phyloP scores from a whole-genome alignment of 1,140 invertebrate species.

The Pseudoatta argentina region DNA sequence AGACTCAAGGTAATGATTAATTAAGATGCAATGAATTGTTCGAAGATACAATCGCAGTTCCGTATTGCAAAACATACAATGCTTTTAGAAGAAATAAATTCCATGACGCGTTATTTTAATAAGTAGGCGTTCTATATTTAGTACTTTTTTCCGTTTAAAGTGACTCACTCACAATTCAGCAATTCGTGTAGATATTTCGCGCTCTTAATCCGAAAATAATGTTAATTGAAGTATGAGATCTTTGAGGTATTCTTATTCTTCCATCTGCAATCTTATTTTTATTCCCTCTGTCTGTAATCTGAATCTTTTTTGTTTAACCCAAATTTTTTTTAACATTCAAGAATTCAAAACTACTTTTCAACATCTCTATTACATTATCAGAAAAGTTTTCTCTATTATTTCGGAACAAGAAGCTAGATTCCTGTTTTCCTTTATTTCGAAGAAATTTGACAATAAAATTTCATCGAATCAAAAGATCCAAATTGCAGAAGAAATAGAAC shows the following conservation, averaged over 20 bases:
- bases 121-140: not conserved
- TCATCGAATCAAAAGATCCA: too few relatives aligned
- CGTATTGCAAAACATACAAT: not conserved
- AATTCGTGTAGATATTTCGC: not conserved
- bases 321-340: too few relatives aligned
- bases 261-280: too few relatives aligned
- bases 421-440: too few relatives aligned
- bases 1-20: not conserved
- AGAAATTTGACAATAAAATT: too few relatives aligned
- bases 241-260: not conserved
- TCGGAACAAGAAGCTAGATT: too few relatives aligned
- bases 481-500: not conserved
- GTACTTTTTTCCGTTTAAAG: not conserved
- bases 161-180: not conserved
- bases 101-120: not conserved
- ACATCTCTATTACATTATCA: too few relatives aligned
- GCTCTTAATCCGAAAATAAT: not conserved
- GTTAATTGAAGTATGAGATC: not conserved
- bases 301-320: too few relatives aligned
- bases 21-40: not conserved
- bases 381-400: too few relatives aligned
- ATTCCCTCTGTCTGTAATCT: too few relatives aligned
- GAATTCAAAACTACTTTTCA: too few relatives aligned
- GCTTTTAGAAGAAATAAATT: not conserved
- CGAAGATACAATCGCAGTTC: not conserved